Percentiles rank a stretch among this genome's conserved stretches.
phyloP scores from a whole-genome alignment of 2,113 vertebrate species.

The Stigmatopora nigra region DNA sequence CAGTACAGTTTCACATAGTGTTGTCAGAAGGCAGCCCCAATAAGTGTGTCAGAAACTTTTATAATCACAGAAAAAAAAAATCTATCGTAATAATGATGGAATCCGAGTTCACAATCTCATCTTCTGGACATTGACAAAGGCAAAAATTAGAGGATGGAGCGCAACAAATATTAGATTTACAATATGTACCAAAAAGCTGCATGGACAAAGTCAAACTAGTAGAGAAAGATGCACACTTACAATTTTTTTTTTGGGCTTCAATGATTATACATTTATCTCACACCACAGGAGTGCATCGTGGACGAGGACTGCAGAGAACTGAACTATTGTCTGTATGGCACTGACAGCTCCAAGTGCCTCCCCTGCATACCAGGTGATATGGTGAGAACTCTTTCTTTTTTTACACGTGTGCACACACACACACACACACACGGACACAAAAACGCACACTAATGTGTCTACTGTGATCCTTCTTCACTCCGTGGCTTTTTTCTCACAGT shows the following conservation, averaged over 20 bases:
- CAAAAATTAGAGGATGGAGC: neutral
- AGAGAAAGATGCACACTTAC: neutral
- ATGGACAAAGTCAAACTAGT: neutral
- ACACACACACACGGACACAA: too few relatives aligned
- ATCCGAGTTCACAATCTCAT: too few relatives aligned
- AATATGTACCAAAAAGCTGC: neutral
- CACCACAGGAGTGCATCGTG: slow-evolving; percentile 82
- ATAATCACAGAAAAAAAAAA: neutral
- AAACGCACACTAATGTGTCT: too few relatives aligned
- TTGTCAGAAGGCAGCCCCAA: too few relatives aligned
- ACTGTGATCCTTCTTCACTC: too few relatives aligned
- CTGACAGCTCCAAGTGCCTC: slow-evolving; percentile 78
- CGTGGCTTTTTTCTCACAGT: too few relatives aligned
- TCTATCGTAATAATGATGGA: neutral
- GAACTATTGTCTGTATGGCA: slow-evolving; percentile 80
- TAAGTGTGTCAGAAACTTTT: neutral
- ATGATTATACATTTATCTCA: neutral
- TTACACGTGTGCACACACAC: too few relatives aligned
- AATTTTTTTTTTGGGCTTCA: neutral
- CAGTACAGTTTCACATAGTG: too few relatives aligned
- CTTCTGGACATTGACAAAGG: neutral
- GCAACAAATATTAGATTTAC: neutral
- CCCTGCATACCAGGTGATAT: slow-evolving; percentile 73
- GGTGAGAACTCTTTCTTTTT: slow-evolving; percentile 53
- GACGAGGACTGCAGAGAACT: slow-evolving; percentile 83